Evolutionary conservation across 1,140 invertebrate genomes (phyloP).

Genomic region (Brachionus manjavacas): DNA sequence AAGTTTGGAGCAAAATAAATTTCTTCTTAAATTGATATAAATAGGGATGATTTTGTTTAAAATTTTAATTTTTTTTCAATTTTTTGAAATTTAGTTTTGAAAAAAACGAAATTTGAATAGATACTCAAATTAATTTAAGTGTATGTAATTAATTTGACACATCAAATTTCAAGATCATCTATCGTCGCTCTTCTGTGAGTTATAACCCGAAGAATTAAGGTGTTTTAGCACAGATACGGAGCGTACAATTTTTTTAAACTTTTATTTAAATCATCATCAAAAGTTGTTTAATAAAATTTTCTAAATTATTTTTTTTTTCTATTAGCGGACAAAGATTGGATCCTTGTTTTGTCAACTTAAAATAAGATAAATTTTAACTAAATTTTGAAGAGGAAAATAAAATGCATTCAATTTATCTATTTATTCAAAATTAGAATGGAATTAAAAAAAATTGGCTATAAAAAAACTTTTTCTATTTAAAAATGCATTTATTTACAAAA

Average conservation of each 20-base stretch:
- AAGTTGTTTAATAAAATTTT: neutral
- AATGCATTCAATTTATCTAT: too few relatives aligned
- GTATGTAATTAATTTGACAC: slow-evolving; percentile 19
- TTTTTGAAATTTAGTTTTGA: neutral
- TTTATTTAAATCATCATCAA: neutral
- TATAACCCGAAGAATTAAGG: slow-evolving; percentile 5
- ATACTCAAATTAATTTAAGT: slow-evolving; percentile 37
- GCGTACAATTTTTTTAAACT: neutral
- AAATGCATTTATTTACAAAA: too few relatives aligned
- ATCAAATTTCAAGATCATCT: slow-evolving; percentile 14
- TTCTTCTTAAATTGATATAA: neutral
- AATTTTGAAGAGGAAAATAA: too few relatives aligned
- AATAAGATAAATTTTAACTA: too few relatives aligned
- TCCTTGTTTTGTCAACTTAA: too few relatives aligned
- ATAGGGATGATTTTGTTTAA: neutral
- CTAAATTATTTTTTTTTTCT: neutral
- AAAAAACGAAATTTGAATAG: slow-evolving; percentile 9
- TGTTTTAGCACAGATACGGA: slow-evolving; percentile 33
- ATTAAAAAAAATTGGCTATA: too few relatives aligned
- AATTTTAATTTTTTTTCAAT: neutral
- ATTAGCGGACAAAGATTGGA: too few relatives aligned
- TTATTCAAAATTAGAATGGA: too few relatives aligned
- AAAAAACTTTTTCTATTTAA: too few relatives aligned
- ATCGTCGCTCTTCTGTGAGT: neutral
- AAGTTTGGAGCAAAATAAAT: neutral